Percentiles rank a stretch among this genome's conserved stretches.
These are phyloP conservation scores for Mizuhopecten yessoensis DNA, from an alignment of 1,140 invertebrate species.

Conservation along the genomic window DNA sequence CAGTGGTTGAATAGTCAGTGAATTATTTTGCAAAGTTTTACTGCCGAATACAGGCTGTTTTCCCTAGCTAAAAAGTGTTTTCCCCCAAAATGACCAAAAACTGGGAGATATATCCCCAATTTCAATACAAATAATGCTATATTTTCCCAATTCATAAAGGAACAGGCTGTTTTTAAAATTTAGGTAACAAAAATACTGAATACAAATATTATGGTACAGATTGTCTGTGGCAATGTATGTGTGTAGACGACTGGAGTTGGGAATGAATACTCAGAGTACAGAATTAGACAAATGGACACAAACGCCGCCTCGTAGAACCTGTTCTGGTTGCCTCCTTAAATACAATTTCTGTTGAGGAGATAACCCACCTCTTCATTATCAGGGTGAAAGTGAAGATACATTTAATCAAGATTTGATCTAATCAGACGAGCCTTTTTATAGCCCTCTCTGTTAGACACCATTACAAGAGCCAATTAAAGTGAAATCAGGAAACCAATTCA, in stretches of 20 bases:
- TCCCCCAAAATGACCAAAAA: no score
- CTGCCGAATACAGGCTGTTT: no score
- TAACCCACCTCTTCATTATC: conserved; percentile 4
- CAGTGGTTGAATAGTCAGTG: no score
- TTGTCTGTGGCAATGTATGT: not conserved
- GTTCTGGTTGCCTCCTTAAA: not conserved
- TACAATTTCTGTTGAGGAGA: not conserved
- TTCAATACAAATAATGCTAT: no score
- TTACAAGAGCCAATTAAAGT: conserved; percentile 24
- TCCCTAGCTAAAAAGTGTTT: no score
- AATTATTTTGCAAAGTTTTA: no score
- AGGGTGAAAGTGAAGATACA: conserved; percentile 32
- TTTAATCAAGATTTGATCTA: conserved; percentile 8
- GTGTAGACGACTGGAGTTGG: not conserved
- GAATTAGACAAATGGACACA: not conserved
- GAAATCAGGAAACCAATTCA: not conserved
- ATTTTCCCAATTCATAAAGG: no score
- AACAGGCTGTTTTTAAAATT: no score
- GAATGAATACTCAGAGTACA: not conserved
- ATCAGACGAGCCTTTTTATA: conserved; percentile 33
- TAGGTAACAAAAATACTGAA: no score
- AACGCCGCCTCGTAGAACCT: not conserved
- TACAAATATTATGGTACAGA: no score
- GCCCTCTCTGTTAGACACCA: not conserved
- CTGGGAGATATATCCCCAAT: no score